A percentile compares a stretch with the other conserved stretches of the same genome.
These are phyloP conservation scores for Marronus borbonicus DNA, from an alignment of 2,888 invertebrate species.

Conservation along the genomic window DNA sequence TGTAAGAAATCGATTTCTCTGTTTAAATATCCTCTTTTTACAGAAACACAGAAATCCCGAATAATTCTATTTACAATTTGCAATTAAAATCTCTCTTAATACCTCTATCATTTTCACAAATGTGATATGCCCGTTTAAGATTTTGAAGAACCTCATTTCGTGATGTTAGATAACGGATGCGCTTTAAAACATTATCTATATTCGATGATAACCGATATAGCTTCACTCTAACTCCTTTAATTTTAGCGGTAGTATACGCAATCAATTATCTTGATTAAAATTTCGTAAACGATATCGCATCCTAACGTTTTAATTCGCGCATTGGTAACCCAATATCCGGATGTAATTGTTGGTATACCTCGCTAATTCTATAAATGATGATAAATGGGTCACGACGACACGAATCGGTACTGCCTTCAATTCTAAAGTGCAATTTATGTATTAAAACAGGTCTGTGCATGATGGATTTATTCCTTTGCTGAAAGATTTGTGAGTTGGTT, in stretches of 20 bases:
- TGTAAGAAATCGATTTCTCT: too few relatives aligned
- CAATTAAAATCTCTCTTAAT: too few relatives aligned
- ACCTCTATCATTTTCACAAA: too few relatives aligned
- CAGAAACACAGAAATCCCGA: too few relatives aligned
- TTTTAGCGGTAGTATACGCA: neutral
- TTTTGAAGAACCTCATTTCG: too few relatives aligned
- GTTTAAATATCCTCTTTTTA: too few relatives aligned
- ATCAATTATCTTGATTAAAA: slow-evolving; percentile 46
- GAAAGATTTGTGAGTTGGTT: neutral
- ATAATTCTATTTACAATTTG: too few relatives aligned
- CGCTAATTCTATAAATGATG: slow-evolving; percentile 36
- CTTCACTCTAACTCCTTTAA: slow-evolving; percentile 4
- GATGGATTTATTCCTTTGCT: neutral
- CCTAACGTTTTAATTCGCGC: slow-evolving; percentile 18
- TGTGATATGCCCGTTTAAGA: too few relatives aligned
- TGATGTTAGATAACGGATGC: too few relatives aligned
- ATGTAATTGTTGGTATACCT: slow-evolving; percentile 27
- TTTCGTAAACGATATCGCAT: slow-evolving; percentile 33
- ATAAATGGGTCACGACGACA: slow-evolving; percentile 1
- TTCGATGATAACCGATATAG: neutral
- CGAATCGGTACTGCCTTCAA: neutral
- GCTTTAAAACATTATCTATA: neutral
- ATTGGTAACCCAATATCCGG: slow-evolving; percentile 12
- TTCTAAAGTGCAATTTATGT: neutral
- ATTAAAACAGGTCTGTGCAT: neutral